These are phyloP conservation scores for Standfussiana lucernea DNA, from an alignment of 2,888 invertebrate species.

Conservation along the genomic window DNA sequence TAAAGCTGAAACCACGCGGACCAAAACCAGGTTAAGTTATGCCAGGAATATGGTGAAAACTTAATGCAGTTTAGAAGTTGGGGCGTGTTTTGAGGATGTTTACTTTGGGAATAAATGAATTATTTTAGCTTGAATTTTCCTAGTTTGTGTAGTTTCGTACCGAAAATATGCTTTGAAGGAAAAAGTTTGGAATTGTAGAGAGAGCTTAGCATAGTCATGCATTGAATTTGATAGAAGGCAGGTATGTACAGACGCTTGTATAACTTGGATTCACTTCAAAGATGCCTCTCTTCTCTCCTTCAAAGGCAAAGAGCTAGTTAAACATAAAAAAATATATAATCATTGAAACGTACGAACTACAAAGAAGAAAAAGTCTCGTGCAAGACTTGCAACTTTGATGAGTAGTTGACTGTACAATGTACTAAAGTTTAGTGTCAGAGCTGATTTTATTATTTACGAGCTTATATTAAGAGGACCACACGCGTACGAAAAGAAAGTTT, in stretches of 20 bases:
- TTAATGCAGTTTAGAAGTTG: slow-evolving; percentile 56
- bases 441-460: slow-evolving; percentile 47
- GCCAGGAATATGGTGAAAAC: slow-evolving; percentile 63
- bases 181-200: slow-evolving; percentile 15
- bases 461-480: slow-evolving; percentile 45
- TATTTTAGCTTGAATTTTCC: slow-evolving; percentile 17
- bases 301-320: background rate
- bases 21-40: slow-evolving; percentile 65
- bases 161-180: slow-evolving; percentile 27
- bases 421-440: slow-evolving; percentile 47
- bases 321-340: background rate
- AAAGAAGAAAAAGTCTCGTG: background rate
- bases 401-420: slow-evolving; percentile 11
- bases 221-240: background rate
- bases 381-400: background rate
- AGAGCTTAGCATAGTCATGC: background rate
- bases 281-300: too few relatives aligned
- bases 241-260: too few relatives aligned
- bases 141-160: slow-evolving; percentile 16
- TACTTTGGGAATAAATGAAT: slow-evolving; percentile 35
- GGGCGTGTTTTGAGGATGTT: slow-evolving; percentile 34
- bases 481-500: slow-evolving; percentile 27
- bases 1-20: background rate
- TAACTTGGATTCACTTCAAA: too few relatives aligned
- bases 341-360: background rate